A percentile compares a stretch with the other conserved stretches of the same genome.
Evolutionary conservation across 2,797 vertebrate species (phyloP).

Genomic region (Eospalax fontanierii): DNA sequence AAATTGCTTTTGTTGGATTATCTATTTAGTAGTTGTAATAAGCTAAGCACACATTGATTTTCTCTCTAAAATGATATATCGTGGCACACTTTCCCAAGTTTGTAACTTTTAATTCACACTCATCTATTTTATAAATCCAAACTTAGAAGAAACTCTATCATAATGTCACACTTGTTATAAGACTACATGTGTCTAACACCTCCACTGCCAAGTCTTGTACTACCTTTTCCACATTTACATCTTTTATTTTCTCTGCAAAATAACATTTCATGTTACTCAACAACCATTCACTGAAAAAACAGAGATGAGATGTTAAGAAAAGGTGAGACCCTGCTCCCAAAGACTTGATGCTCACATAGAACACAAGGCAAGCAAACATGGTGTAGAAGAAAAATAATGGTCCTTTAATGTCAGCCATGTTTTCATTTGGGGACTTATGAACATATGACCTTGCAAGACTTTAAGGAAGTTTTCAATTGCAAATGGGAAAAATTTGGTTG

Average conservation of each 20-base stretch:
- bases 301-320: not conserved
- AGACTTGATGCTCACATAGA: not conserved
- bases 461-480: not conserved
- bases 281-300: slow-evolving; percentile 3
- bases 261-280: slow-evolving; percentile 4
- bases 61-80: slow-evolving; percentile 82
- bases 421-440: not conserved
- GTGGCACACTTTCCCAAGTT: slow-evolving; percentile 62
- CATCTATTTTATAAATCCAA: slow-evolving; percentile 43
- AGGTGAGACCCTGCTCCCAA: not conserved
- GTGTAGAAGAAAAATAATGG: not conserved
- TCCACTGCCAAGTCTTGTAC: not conserved
- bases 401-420: not conserved
- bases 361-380: not conserved
- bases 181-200: not conserved
- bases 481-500: not conserved
- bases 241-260: not conserved
- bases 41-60: slow-evolving; percentile 84
- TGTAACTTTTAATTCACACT: slow-evolving; percentile 76
- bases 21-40: slow-evolving; percentile 81
- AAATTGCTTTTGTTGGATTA: slow-evolving; percentile 84
- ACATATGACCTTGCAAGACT: not conserved
- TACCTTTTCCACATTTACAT: slow-evolving; percentile 25
- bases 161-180: slow-evolving; percentile 52
- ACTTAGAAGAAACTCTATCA: slow-evolving; percentile 60